Base-by-base conservation (phyloP, 2,888 invertebrate genomes). In the Noctua fimbriata region DNA sequence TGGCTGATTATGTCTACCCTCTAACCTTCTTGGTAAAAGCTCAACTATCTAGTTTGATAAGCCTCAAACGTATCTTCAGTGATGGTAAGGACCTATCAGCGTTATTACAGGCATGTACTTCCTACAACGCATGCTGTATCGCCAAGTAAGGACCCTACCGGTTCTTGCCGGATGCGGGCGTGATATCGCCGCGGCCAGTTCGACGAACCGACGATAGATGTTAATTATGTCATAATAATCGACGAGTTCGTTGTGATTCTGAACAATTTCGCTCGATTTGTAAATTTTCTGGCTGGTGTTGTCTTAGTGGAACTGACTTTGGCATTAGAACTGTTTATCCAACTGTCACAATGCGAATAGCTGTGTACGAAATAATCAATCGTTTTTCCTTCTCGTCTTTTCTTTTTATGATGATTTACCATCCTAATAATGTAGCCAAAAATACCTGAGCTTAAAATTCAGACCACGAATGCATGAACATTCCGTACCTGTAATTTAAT, bases 161-260 rank as follows among this genome's bases (percentile, higher is more conserved):
- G 89, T 87, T 81, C 78, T 70, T 55, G 77, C 84, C 88, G 88
- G 89, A 87, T 86, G 82, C 84, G 82, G 84, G 87, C 81, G 78
- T 83, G 84, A 89, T 88, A 87, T 76, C 76, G 84, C 71, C 60
- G 55, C 63, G 49, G 67, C 60, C 76, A 78, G 88, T 86, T 85
- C 87, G 78, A 80, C 74, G 88, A 87, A 86, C 88, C 52, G 65
- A 12, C 81, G 69, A 77, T 87, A 65, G 60, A 85, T 75, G 76
- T 44, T 85, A 87, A 87, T 85, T 87, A 85, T 87, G 69, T 77
- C 81, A 87, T 85, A 85, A 81, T 85, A 77, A 73, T 58, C 44
- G 41, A 28, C 16, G 14, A n/a, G 28, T 66, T 66, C 75, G 49
- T 73, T 75, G 21, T 73, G 44, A 66, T 65, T 65, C 36, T 65